phyloP scores from a whole-genome alignment of 1,140 invertebrate genomes.

The Leptinotarsa texana region DNA sequence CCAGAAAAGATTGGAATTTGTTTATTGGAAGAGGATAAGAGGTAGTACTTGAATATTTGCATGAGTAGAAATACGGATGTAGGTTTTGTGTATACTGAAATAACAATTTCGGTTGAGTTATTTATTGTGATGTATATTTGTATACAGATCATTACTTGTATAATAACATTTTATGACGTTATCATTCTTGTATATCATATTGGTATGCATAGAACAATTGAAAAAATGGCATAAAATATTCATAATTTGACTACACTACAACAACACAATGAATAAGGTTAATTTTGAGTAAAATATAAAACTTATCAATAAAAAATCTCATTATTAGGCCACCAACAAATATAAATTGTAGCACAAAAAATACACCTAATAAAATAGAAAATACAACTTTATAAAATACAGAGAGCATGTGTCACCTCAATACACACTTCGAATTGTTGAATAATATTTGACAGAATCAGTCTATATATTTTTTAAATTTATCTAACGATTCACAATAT shows the following conservation, averaged over 20 bases:
- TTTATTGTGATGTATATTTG: conserved; percentile 8
- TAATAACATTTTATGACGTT: not conserved
- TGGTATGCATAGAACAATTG: not conserved
- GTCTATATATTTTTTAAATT: conserved; percentile 2
- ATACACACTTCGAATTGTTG: not conserved
- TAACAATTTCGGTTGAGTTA: not conserved
- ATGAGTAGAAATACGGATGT: too few species aligned
- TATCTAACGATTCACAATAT: not conserved
- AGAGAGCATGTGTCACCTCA: not conserved
- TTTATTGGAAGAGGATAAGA: too few species aligned
- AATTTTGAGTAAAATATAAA: not conserved
- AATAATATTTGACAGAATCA: conserved; percentile 3
- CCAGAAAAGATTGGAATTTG: too few species aligned
- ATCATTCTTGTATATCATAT: not conserved
- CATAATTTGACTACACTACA: not conserved
- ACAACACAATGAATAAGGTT: conserved; percentile 1
- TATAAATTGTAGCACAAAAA: conserved; percentile 1
- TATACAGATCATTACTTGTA: conserved; percentile 2
- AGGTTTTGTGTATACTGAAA: too few species aligned
- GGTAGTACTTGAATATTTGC: too few species aligned
- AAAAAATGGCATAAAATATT: not conserved
- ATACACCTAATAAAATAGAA: conserved; percentile 1
- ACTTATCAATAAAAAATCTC: conserved; percentile 4
- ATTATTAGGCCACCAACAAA: not conserved
- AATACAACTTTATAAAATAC: not conserved